Evolutionary conservation across 1,140 invertebrate species (phyloP).

Genomic region (Hyles vespertilio): DNA sequence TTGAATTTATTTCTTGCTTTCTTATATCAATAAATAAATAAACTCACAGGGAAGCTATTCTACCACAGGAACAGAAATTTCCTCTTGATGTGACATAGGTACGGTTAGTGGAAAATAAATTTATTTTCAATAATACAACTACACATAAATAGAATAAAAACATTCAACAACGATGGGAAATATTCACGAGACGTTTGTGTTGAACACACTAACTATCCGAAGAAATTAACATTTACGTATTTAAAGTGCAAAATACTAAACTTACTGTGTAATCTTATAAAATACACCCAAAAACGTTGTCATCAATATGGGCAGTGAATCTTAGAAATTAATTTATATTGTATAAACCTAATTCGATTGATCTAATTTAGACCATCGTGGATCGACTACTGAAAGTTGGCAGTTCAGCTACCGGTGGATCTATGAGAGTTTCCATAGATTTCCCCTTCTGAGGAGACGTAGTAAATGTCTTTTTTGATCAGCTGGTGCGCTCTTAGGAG

Average conservation of each 20-base stretch:
- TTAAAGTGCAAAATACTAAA: constrained; percentile 20
- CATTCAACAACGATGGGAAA: constrained; percentile 49
- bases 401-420: constrained; percentile 53
- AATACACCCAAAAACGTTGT: constrained; percentile 13
- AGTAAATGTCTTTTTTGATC: constrained; percentile 65
- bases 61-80: constrained; percentile 74
- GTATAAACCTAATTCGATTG: constrained; percentile 1
- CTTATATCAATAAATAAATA: constrained; percentile 43
- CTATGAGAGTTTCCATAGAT: constrained; percentile 66
- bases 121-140: constrained; percentile 32
- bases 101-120: constrained; percentile 27
- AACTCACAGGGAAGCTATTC: constrained; percentile 44
- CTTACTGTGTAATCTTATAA: constrained; percentile 11
- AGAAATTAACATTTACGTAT: neutral
- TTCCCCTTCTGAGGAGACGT: constrained; percentile 59
- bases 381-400: constrained; percentile 64
- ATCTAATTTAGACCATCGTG: constrained; percentile 60
- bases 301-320: constrained; percentile 19
- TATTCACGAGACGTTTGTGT: constrained; percentile 26
- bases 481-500: constrained; percentile 63
- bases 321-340: constrained; percentile 13
- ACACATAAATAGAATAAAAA: constrained; percentile 37
- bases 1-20: constrained; percentile 61
- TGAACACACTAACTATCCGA: neutral
- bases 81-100: constrained; percentile 59